Evolutionary conservation across 2,888 invertebrate species (phyloP).

Genomic region (Ichneumoninae sp.): DNA sequence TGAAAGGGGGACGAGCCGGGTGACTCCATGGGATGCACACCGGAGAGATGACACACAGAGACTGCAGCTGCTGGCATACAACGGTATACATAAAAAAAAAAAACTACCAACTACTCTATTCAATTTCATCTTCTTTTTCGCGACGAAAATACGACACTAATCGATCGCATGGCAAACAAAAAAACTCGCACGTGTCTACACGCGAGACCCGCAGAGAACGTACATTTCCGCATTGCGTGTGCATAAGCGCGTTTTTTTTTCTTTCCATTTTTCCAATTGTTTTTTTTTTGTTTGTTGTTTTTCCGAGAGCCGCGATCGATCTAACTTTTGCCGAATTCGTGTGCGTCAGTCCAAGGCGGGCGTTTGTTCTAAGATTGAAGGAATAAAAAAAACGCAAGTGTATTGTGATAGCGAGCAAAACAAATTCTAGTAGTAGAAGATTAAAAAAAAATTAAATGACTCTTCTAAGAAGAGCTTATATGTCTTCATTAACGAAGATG

Average conservation of each 20-base stretch:
- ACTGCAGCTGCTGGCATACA: constrained; percentile 50
- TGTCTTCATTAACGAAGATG: constrained; percentile 79
- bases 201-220: constrained; percentile 52
- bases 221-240: constrained; percentile 48
- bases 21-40: constrained; percentile 13
- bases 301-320: constrained; percentile 19
- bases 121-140: constrained; percentile 22
- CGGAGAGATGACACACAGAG: constrained; percentile 14
- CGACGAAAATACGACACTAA: constrained; percentile 41
- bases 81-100: constrained; percentile 57
- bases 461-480: constrained; percentile 76
- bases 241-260: constrained; percentile 18
- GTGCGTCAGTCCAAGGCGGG: constrained; percentile 40
- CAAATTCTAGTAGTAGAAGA: constrained; percentile 74
- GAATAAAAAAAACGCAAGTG: constrained; percentile 55
- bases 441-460: constrained; percentile 54
- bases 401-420: constrained; percentile 79
- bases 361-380: constrained; percentile 41
- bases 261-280: constrained; percentile 27
- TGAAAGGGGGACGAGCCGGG: constrained; percentile 2
- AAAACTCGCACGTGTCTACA: constrained; percentile 28
- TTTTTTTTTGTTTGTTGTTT: constrained; percentile 23
- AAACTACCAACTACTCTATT: constrained; percentile 25
- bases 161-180: constrained; percentile 28
- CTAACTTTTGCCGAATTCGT: constrained; percentile 27